These are phyloP conservation scores for Eupithecia exiguata DNA, from an alignment of 2,888 invertebrate genomes.

Conservation along the genomic window DNA sequence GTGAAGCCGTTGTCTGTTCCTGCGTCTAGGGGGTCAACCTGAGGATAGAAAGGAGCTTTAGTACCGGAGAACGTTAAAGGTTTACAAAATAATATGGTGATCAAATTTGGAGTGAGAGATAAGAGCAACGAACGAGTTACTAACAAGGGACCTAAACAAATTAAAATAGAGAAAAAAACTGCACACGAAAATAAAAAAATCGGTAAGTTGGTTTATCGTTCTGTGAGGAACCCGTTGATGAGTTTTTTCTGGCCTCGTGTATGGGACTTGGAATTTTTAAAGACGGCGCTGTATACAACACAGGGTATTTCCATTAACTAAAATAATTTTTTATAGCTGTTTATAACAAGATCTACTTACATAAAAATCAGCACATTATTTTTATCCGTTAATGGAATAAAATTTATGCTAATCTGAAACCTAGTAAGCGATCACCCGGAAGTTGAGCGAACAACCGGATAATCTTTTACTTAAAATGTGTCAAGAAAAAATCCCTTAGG, in stretches of 20 bases:
- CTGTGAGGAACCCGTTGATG: background rate
- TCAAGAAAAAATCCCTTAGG: background rate
- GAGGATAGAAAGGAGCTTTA: conserved; percentile 34
- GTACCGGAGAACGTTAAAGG: too few relatives aligned
- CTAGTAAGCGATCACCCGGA: background rate
- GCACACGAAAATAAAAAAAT: background rate
- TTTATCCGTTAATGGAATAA: background rate
- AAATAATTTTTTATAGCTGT: background rate
- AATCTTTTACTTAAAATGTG: conserved; percentile 13
- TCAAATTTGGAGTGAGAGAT: background rate
- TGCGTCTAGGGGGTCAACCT: conserved; percentile 96
- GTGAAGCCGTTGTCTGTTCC: conserved; percentile 98
- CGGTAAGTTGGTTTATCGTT: background rate
- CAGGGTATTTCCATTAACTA: too few relatives aligned
- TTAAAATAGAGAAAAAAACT: background rate
- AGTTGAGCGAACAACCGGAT: background rate
- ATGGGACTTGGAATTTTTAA: background rate
- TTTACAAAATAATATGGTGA: background rate
- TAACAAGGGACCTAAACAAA: background rate
- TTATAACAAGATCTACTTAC: background rate
- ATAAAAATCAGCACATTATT: background rate
- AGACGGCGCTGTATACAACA: too few relatives aligned
- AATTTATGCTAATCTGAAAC: conserved; percentile 16
- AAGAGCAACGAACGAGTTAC: background rate
- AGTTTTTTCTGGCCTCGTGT: background rate